phyloP scores from a whole-genome alignment of 1,140 invertebrate species.

The Megalonaias nervosa region DNA sequence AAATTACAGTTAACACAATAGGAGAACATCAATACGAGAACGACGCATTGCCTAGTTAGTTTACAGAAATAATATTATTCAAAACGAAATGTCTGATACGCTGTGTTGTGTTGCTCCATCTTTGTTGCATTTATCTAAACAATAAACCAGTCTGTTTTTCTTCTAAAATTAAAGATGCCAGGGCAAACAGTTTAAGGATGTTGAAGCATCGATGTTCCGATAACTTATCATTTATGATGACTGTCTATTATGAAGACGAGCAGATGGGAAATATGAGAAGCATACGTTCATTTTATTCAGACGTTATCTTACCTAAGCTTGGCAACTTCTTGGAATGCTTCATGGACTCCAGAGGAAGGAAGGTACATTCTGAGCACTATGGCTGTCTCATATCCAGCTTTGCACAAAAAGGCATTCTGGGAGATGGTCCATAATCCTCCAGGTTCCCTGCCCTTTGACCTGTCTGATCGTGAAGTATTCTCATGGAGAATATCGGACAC shows the following conservation, averaged over 20 bases:
- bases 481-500: conserved; percentile 21
- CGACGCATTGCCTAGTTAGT: too few species aligned
- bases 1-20: too few species aligned
- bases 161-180: background rate
- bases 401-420: conserved; percentile 17
- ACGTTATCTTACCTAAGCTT: conserved; percentile 39
- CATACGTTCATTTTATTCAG: background rate
- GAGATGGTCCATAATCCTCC: conserved; percentile 33
- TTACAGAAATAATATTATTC: too few species aligned
- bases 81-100: too few species aligned
- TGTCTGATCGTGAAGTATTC: conserved; percentile 13
- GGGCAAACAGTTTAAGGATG: background rate
- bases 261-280: background rate
- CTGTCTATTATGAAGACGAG: background rate
- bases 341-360: conserved; percentile 15
- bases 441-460: background rate
- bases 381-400: conserved; percentile 15
- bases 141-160: too few species aligned
- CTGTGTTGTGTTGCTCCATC: too few species aligned
- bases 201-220: background rate
- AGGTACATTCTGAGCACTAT: conserved; percentile 39
- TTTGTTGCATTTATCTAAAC: too few species aligned
- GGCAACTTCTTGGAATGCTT: conserved; percentile 40
- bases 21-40: too few species aligned
- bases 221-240: conserved; percentile 10